Base-by-base conservation (phyloP, 30 jellyfish, hydroid and myxozoan species). In the Aurelia aurita region DNA sequence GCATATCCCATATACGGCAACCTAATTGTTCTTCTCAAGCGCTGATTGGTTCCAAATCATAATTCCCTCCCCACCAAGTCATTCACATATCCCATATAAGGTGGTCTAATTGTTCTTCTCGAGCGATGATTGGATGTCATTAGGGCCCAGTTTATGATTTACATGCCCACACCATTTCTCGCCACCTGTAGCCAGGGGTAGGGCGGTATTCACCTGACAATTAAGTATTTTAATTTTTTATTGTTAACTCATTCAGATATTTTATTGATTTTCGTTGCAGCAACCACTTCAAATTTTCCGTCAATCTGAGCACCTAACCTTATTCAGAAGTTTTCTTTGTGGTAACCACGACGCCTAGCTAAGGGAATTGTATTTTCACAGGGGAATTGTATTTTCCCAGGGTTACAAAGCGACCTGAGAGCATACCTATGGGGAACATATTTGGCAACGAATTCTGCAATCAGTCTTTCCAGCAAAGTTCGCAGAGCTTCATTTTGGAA, bases 101-200 rank as follows among this genome's bases (percentile, higher is more conserved):
- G 91, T 44, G 3, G 27, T 82, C 39, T 77, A 46, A 60, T 82
- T 82, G 91, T 82, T 55, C 61, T 46, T 22, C 7, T 21, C 23
- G 86, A 54, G 13, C 67, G 22, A 23, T 22, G 85, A 82, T 82
- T 82, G 85, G 91, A 46, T 69, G 35, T 16, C 16, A 5, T 35
- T 7, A 13, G 72, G 79, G 79, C 68, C 77, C 70, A 25, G 79
- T 58, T 61, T 25, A 22, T 61, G 69, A 67, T 22, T n/a, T 43
- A 34, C 31, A 31, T 59, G 71, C 89, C 80, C 89, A 78, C 80
- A 78, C 80, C 59, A 78, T n/a, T 60, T 34, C 21, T 29, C 25
- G 85, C 85, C 91, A 82, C 91, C 91, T 82, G 91, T 61, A 58
- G 35, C 39, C 63, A 8, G 91, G 85, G 83, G 84, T 51, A 69